These are phyloP conservation scores for Halcyon senegalensis DNA, from an alignment of 2,113 vertebrate genomes.

Conservation along the genomic window DNA sequence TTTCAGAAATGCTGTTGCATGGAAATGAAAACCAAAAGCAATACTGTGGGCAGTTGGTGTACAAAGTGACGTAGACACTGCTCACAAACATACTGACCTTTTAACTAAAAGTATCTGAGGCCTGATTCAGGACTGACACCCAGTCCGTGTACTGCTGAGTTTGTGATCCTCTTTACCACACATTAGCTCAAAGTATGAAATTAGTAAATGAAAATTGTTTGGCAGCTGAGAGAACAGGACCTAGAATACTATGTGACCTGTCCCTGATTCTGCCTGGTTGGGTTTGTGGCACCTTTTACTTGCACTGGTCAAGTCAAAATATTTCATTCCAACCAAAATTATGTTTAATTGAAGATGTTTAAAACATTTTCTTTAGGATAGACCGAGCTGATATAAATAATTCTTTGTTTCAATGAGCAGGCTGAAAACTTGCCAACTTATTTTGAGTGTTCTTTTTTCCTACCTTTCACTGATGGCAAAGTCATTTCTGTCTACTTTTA, in stretches of 20 bases:
- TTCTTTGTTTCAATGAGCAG: background rate
- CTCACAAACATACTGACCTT: background rate
- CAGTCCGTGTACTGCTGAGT: background rate
- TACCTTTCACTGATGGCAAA: background rate
- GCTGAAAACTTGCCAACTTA: background rate
- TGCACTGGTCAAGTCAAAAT: background rate
- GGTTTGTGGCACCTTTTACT: background rate
- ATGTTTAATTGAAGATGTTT: background rate
- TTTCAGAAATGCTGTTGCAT: background rate
- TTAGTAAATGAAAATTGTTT: background rate
- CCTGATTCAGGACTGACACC: background rate
- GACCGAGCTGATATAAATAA: background rate
- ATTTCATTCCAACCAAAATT: background rate
- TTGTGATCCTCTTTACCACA: background rate
- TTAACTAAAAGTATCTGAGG: background rate
- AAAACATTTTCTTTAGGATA: background rate
- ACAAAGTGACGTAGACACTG: background rate
- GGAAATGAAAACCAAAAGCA: background rate
- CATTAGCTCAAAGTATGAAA: background rate
- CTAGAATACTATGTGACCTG: background rate
- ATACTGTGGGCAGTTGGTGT: background rate
- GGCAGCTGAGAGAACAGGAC: background rate
- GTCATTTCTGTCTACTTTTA: background rate
- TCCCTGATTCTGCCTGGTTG: background rate
- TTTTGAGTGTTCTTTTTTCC: background rate